phyloP scores from a whole-genome alignment of 2,797 vertebrate genomes.

The Moxostoma hubbsi region DNA sequence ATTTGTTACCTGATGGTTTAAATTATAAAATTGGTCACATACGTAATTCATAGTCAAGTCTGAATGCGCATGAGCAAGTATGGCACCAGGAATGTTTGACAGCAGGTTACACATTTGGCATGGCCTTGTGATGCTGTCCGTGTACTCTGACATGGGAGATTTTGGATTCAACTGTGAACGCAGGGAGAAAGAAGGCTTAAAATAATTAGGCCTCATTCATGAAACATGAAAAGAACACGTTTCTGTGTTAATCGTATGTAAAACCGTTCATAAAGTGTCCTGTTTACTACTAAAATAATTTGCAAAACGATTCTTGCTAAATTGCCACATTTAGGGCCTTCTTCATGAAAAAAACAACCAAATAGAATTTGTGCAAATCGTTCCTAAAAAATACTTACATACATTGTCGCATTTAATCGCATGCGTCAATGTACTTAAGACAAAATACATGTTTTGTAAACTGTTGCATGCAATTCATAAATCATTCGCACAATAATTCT shows the following conservation, averaged over 20 bases:
- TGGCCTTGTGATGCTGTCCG: too few species aligned
- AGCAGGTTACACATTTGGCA: too few species aligned
- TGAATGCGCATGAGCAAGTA: conserved; percentile 43
- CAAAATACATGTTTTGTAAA: too few species aligned
- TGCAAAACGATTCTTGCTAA: too few species aligned
- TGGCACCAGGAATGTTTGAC: conserved; percentile 2
- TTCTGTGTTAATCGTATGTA: neutral
- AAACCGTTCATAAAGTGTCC: neutral
- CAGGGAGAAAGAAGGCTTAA: conserved; percentile 21
- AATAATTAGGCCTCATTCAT: neutral
- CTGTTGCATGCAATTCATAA: too few species aligned
- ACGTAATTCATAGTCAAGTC: conserved; percentile 42
- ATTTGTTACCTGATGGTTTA: neutral
- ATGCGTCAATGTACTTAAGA: too few species aligned
- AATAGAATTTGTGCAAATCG: too few species aligned
- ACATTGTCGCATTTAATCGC: too few species aligned
- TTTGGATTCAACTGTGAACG: conserved; percentile 51
- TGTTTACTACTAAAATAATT: neutral
- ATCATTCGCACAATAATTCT: too few species aligned
- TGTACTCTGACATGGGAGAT: conserved; percentile 35
- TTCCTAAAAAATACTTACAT: too few species aligned
- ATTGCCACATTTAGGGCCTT: too few species aligned
- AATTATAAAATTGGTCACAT: conserved; percentile 19
- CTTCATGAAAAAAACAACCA: too few species aligned
- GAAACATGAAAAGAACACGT: neutral